phyloP scores from a whole-genome alignment of 2,888 invertebrate species.

The Baronia brevicornis region DNA sequence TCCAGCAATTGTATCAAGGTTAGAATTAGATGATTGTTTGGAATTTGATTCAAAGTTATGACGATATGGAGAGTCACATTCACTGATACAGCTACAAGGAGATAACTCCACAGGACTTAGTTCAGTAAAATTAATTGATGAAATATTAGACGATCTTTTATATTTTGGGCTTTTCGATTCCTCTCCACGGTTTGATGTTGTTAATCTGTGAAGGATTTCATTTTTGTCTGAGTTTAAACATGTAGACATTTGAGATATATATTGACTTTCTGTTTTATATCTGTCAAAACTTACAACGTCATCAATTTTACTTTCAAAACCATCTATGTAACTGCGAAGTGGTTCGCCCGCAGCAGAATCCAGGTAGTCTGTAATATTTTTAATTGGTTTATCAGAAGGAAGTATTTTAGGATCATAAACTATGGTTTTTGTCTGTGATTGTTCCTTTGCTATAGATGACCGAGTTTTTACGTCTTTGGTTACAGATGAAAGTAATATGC shows the following conservation, averaged over 20 bases:
- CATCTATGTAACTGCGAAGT: constrained; percentile 59
- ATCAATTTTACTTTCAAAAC: constrained; percentile 57
- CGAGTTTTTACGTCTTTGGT: constrained; percentile 24
- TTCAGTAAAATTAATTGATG: constrained; percentile 39
- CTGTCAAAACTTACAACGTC: constrained; percentile 30
- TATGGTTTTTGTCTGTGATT: constrained; percentile 24
- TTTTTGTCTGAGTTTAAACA: constrained; percentile 31
- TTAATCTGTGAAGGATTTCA: constrained; percentile 39
- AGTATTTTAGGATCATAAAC: constrained; percentile 20
- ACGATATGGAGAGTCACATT: constrained; percentile 33
- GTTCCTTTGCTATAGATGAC: constrained; percentile 15
- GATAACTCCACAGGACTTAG: constrained; percentile 58
- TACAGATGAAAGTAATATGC: constrained; percentile 22
- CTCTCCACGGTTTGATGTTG: constrained; percentile 34
- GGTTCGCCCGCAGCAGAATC: constrained; percentile 60
- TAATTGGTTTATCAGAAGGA: constrained; percentile 29
- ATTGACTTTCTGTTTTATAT: constrained; percentile 24
- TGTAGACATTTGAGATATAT: constrained; percentile 21
- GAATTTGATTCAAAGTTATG: constrained; percentile 46
- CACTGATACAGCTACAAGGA: constrained; percentile 41
- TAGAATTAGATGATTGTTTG: constrained; percentile 33
- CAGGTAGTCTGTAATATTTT: constrained; percentile 54
- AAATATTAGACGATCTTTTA: constrained; percentile 32
- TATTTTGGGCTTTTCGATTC: constrained; percentile 29
- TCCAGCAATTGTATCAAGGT: constrained; percentile 32